A percentile compares a stretch with the other conserved stretches of the same genome.
Evolutionary conservation across 2,888 invertebrate genomes (phyloP).

Genomic region (Chesias legatella): DNA sequence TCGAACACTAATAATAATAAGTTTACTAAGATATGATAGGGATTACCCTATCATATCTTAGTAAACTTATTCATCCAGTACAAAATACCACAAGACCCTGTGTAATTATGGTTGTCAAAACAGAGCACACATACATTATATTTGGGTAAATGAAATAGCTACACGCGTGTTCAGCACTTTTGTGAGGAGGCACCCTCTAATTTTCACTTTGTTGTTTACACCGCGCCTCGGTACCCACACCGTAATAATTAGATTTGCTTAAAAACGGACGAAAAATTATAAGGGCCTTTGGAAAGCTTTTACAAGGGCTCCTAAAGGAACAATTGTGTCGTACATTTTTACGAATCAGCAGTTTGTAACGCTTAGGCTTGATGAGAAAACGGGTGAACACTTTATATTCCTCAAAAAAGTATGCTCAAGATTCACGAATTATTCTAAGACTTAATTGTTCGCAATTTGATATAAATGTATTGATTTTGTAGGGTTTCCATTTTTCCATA

Average conservation of each 20-base stretch:
- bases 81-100: constrained; percentile 4
- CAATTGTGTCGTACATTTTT: constrained; percentile 21
- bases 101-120: constrained; percentile 14
- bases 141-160: constrained; percentile 5
- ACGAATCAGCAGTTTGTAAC: constrained; percentile 24
- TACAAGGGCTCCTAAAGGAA: constrained; percentile 16
- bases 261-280: constrained; percentile 18
- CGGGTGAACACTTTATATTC: neutral
- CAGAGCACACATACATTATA: constrained; percentile 2
- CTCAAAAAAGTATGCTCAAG: too few species aligned
- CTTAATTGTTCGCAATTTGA: too few species aligned
- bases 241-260: constrained; percentile 37
- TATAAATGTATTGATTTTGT: too few species aligned
- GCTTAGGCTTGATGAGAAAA: constrained; percentile 9
- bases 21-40: too few species aligned
- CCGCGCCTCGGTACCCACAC: constrained; percentile 18
- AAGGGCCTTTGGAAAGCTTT: constrained; percentile 23
- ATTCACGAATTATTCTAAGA: too few species aligned
- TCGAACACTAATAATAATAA: too few species aligned
- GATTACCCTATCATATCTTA: constrained; percentile 1
- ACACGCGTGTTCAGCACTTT: neutral
- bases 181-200: constrained; percentile 9
- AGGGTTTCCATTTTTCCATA: too few species aligned
- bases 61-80: constrained; percentile 3
- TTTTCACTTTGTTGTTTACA: constrained; percentile 20